Percentiles rank a stretch among this genome's conserved stretches.
These are phyloP conservation scores for Drosophila gaucha DNA, from an alignment of 2,888 invertebrate species.

Conservation along the genomic window DNA sequence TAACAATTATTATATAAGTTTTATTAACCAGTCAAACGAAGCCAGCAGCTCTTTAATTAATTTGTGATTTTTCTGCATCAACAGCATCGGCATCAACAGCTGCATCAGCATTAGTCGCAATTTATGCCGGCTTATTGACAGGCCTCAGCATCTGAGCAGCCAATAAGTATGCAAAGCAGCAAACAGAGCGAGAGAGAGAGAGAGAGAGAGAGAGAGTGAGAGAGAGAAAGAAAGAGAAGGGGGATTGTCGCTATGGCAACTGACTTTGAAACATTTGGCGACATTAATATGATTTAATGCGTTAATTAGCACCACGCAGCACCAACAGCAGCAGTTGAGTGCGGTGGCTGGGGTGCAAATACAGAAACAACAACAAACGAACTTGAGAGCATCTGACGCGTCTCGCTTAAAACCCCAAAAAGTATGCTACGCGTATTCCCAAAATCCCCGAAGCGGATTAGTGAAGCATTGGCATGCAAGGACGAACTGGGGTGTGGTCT, in stretches of 20 bases:
- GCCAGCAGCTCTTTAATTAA: conserved; percentile 75
- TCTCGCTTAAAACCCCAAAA: conserved; percentile 68
- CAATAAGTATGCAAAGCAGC: conserved; percentile 69
- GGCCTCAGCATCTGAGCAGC: conserved; percentile 27
- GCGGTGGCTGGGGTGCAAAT: conserved; percentile 53
- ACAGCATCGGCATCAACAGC: conserved; percentile 21
- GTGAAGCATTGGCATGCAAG: conserved; percentile 60
- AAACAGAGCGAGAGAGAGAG: neutral
- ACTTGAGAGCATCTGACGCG: conserved; percentile 66
- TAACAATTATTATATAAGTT: conserved; percentile 84
- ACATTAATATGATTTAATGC: conserved; percentile 84
- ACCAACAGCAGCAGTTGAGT: conserved; percentile 40
- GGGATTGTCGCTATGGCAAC: conserved; percentile 16
- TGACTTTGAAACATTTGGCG: conserved; percentile 82
- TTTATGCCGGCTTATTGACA: conserved; percentile 77
- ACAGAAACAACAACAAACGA: conserved; percentile 34
- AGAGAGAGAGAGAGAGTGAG: neutral
- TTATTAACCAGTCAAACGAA: conserved; percentile 73
- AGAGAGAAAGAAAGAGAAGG: neutral
- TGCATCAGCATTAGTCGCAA: conserved; percentile 65
- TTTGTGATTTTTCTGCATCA: conserved; percentile 79
- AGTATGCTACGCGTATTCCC: conserved; percentile 83
- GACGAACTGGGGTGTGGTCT: conserved; percentile 16
- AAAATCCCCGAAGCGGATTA: conserved; percentile 85
- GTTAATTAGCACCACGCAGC: conserved; percentile 80